These are phyloP conservation scores for Mustela erminea DNA, from an alignment of 2,797 vertebrate genomes.

Conservation along the genomic window DNA sequence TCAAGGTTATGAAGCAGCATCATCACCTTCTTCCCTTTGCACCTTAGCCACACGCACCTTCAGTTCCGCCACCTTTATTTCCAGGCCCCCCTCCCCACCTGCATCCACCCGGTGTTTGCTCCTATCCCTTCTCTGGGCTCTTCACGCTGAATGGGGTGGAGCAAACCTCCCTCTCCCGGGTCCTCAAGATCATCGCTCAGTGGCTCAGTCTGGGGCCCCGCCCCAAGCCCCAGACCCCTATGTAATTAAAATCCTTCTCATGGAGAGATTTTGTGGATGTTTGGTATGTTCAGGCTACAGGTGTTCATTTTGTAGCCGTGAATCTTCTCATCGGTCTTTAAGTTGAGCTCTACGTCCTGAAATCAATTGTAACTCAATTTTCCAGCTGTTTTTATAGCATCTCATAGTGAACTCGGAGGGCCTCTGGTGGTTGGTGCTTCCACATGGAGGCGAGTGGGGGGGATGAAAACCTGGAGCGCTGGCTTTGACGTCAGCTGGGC, in stretches of 20 bases:
- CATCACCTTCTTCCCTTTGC: not conserved
- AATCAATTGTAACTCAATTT: not conserved
- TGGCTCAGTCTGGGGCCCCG: not conserved
- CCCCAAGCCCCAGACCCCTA: not conserved
- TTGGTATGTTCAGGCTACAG: not conserved
- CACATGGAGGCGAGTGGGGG: not conserved
- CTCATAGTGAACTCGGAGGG: not conserved
- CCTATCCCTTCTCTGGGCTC: not conserved
- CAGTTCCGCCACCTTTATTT: not conserved
- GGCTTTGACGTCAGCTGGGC: not conserved
- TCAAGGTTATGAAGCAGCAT: not conserved
- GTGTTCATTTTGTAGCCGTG: not conserved
- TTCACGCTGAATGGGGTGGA: not conserved
- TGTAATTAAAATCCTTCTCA: not conserved
- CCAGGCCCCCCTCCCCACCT: not conserved
- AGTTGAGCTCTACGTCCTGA: not conserved
- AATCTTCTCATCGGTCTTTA: not conserved
- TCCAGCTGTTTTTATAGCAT: not conserved
- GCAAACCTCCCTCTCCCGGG: not conserved
- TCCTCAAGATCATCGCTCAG: not conserved
- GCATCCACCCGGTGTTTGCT: not conserved
- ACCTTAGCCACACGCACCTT: not conserved
- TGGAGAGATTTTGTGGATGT: not conserved
- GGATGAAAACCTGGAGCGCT: not conserved
- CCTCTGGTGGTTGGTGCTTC: not conserved